Conservation (phyloP, 2,888 invertebrate species). For the Petrophora chlorosata region DNA sequence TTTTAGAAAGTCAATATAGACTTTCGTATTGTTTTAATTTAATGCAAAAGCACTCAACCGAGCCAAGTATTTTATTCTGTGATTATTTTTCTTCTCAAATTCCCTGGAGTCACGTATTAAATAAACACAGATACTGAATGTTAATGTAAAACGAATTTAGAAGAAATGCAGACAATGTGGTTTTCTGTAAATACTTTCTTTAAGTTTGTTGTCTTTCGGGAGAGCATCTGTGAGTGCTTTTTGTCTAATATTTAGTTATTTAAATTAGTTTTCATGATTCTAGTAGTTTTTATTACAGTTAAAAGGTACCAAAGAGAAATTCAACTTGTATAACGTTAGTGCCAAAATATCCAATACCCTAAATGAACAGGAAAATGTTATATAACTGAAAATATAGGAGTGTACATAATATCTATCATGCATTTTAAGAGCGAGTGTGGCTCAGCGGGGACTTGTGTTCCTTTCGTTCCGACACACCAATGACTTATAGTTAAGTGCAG, state of each 20-base stretch:
- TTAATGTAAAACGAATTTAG: conserved; percentile 60
- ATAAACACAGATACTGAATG: conserved; percentile 58
- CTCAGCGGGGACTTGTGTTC: too few relatives aligned
- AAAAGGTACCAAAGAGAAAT: too few relatives aligned
- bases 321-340: too few relatives aligned
- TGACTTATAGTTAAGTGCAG: too few relatives aligned
- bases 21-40: conserved; percentile 15
- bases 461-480: too few relatives aligned
- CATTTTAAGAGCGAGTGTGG: too few relatives aligned
- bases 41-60: conserved; percentile 33
- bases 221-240: conserved; percentile 30
- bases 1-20: neutral
- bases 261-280: too few relatives aligned
- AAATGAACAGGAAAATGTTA: too few relatives aligned
- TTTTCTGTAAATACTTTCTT: conserved; percentile 40
- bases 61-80: conserved; percentile 32
- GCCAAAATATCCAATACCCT: too few relatives aligned
- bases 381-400: too few relatives aligned
- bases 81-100: conserved; percentile 45
- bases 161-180: conserved; percentile 52
- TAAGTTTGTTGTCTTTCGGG: conserved; percentile 28
- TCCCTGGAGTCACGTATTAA: conserved; percentile 44
- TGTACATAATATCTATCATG: too few relatives aligned
- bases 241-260: conserved; percentile 5
- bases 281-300: too few relatives aligned